phyloP scores from a whole-genome alignment of 2,888 invertebrate genomes.

The Clistopyga incitator region DNA sequence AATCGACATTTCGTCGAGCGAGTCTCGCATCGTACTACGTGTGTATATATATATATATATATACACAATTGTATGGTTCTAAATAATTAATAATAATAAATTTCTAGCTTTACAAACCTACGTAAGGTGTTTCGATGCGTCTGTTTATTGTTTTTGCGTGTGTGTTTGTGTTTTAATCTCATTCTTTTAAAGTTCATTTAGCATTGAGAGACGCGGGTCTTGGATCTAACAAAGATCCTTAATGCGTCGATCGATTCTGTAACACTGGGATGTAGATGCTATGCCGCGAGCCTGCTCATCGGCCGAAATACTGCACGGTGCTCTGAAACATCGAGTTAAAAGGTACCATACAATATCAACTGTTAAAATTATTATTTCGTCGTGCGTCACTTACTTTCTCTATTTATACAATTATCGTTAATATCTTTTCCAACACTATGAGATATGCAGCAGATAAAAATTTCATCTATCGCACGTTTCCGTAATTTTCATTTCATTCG shows the following conservation, averaged over 20 bases:
- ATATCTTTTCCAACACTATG: too few species aligned
- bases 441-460: constrained; percentile 3
- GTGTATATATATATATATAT: too few species aligned
- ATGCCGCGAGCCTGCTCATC: constrained; percentile 83
- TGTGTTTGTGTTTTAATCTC: background rate
- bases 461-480: background rate
- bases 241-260: constrained; percentile 54
- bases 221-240: constrained; percentile 53
- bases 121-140: constrained; percentile 14
- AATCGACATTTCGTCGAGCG: constrained; percentile 41
- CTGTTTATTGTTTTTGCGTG: constrained; percentile 17
- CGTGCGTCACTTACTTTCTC: background rate
- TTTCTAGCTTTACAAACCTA: constrained; percentile 36
- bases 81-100: constrained; percentile 38
- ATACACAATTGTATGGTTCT: constrained; percentile 45
- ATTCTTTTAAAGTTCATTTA: constrained; percentile 49
- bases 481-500: background rate
- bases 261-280: constrained; percentile 75
- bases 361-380: constrained; percentile 21
- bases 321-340: constrained; percentile 68
- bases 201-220: constrained; percentile 45
- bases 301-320: constrained; percentile 83
- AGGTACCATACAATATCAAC: constrained; percentile 39
- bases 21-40: constrained; percentile 43
- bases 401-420: background rate